Evolutionary conservation across 92 coral and sea anemone species (phyloP), one percentile per base, ranked within the genome.

Genomic region (Muricea muricata): DNA sequence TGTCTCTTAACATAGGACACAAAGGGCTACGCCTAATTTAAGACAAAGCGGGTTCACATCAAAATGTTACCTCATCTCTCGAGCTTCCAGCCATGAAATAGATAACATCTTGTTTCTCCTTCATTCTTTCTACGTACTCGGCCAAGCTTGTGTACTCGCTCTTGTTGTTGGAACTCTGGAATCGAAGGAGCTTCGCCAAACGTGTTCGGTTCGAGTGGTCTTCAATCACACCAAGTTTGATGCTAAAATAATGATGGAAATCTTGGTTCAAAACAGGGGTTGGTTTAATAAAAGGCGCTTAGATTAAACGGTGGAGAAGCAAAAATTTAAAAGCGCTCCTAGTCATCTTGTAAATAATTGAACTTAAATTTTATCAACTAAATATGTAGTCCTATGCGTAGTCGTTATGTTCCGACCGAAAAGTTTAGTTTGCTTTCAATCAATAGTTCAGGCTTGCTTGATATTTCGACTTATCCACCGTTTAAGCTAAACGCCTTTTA

Each of bases 131-230:
- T 4, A 96, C 80, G 42, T 96, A 96, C 54, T 93, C 99, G 4
- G 96, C 90, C 50, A 96, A 91, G 85, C 99, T 96, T 15, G 99
- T 96, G 91, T 88, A 31, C 1, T 96, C 98, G 24, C 93, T 96
- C 28, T 93, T 97, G 50, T 94, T 92, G 91, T 96, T 93, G 31
- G 99, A 96, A 0, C 98, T 93, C 75, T 77, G 90, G 94, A 96
- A 96, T 40, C 99, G 94, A 72, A 96, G 88, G 55, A 96, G 92
- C 79, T 96, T 96, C 80, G 99, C 99, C 78, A 93, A 85, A 65
- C 99, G 94, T 37, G 99, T 96, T 58, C 98, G 93, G 93, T 96
- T 96, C 40, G 99, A 96, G 84, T 96, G 99, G 60, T 96, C 99
- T 74, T 96, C 99, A 88, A 96, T 96, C 28, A 96, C 97, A 71